Evolutionary conservation across 2,888 invertebrate species (phyloP), one percentile per base, ranked within the genome.

Genomic region (Parapristionchus giblindavisi): DNA sequence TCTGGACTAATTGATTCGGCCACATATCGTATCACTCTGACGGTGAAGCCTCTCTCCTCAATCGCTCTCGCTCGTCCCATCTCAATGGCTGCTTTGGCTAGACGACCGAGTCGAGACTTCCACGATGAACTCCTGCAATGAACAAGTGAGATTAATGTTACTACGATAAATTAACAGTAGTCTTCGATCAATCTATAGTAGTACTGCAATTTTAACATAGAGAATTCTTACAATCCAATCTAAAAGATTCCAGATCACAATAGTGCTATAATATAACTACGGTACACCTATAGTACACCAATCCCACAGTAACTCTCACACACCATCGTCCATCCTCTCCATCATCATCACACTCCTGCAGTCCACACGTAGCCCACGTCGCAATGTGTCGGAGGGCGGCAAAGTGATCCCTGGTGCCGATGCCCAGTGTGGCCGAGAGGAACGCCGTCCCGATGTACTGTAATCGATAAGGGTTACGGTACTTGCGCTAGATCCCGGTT

Each of bases 31-130:
- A 83, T 75, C 29, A 85, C 63, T 56, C 60, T 74, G 29, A 82
- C 80, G 24, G 79, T 73, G 61, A 78, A 85, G 24, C 85, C 85
- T n/a, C 77, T 43, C 8, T 74, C 68, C 29, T 76, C 54, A 29
- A 85, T 63, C 76, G 78, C 79, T 58, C 77, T 76, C 34, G 80
- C 83, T 78, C 85, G 70, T 60, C 83, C 85, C 14, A 77, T 40
- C 75, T 85, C 85, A 24, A 85, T 48, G 38, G 84, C 75, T 17
- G 78, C 78, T 75, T 85, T 85, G 8, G 85, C 85, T 52, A 77
- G 70, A 32, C 79, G 60, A 8, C 85, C 85, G n/a, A 81, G 60
- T 2, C 52, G 48, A 14, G 56, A 58, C 56, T 79, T 79, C 71
- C 75, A 71, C 29, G 68, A 70, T 3, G 48, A 66, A 14, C 56